Base-by-base conservation (phyloP, 2,888 invertebrate genomes). In the Pollenia griseotomentosa region DNA sequence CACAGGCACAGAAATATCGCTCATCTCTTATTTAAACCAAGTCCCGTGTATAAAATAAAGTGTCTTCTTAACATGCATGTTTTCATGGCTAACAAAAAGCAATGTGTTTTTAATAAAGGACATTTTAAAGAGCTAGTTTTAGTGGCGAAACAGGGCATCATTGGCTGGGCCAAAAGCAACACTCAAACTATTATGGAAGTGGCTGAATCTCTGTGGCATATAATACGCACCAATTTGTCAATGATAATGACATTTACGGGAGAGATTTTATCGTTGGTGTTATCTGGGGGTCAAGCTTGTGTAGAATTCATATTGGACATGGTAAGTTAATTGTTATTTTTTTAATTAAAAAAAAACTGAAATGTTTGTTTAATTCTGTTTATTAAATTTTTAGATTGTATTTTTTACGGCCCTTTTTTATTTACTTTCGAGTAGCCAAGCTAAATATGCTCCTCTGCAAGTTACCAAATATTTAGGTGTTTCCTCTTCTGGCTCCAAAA, bases 321-420 rank as follows among this genome's bases (percentile, higher is more conserved):
- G 95, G 97, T 97, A 93, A 94, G 88, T 86, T 82, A 81, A 23
- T 33, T 33, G 33, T 33, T 0, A 33, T 33, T 33, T 33, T 33
- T 33, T 33, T 6, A 33, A 0, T 51, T 33, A 42, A 68, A 66
- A n/a, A 59, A 40, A 73, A 23, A 44, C 46, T 61, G 59, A 23
- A 46, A 48, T 73, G 19, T 14, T n/a, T 48, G 14, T 23, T 2
- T 61, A 4, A 77, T 66, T 53, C 44, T 19, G 51, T 59, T 80
- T 53, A 19, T 16, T 8, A 48, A 99, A 98, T 81, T 57, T 46
- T 40, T 6, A 99, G 99, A 96, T 99, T 88, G 98, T 99, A 23
- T 99, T 99, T 94, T 96, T 99, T 91, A 99, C 99, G 3, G 98
- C 99, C 0, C 94, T 99, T 9, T 99, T 99, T 94, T 99, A 99